phyloP scores from a whole-genome alignment of 2,888 invertebrate genomes.

The Pristionchus japonicus region DNA sequence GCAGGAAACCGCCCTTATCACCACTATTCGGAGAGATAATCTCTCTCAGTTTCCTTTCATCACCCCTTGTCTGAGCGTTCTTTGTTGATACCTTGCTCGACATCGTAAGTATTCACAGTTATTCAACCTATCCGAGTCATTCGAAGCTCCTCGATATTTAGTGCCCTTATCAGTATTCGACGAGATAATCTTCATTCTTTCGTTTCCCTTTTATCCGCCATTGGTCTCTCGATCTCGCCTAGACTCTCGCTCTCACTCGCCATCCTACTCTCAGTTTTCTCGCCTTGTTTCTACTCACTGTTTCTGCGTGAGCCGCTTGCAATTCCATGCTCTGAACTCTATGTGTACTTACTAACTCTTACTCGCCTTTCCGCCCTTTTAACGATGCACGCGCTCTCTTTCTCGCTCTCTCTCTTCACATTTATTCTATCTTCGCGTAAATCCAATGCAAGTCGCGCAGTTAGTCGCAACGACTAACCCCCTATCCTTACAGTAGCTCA shows the following conservation, averaged over 20 bases:
- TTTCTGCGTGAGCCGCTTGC: too few relatives aligned
- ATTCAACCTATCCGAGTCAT: too few relatives aligned
- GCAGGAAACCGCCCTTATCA: conserved; percentile 20
- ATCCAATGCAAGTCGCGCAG: not conserved
- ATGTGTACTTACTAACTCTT: not conserved
- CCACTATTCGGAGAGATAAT: not conserved
- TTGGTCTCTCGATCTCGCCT: too few relatives aligned
- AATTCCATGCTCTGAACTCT: not conserved
- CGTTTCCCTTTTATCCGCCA: too few relatives aligned
- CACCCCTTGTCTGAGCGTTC: not conserved
- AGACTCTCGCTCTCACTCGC: not conserved
- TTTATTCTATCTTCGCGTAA: not conserved
- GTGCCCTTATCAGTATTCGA: too few relatives aligned
- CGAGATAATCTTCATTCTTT: too few relatives aligned
- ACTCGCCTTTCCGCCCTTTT: not conserved
- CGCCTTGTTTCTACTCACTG: not conserved
- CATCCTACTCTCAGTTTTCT: not conserved
- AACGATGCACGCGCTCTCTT: not conserved
- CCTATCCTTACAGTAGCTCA: not conserved
- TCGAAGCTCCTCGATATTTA: too few relatives aligned
- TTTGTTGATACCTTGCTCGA: too few relatives aligned
- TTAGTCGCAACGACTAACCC: not conserved
- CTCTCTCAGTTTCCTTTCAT: too few relatives aligned
- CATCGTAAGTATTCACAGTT: too few relatives aligned
- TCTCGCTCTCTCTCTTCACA: not conserved